Percentiles rank a stretch among this genome's conserved stretches.
phyloP scores from a whole-genome alignment of 2,113 vertebrate species.

The Oncorhynchus keta region DNA sequence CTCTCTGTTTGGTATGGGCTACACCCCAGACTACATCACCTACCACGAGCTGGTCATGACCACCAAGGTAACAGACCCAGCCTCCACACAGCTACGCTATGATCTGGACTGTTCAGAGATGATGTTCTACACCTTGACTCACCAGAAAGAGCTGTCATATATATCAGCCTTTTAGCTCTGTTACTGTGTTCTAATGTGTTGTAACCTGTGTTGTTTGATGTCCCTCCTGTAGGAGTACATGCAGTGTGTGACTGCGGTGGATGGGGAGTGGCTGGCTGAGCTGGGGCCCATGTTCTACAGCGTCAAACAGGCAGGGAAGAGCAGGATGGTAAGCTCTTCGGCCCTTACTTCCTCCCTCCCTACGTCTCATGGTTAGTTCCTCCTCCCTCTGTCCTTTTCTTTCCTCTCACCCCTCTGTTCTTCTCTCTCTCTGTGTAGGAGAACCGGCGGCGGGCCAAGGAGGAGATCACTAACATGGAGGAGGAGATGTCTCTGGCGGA shows the following conservation, averaged over 20 bases:
- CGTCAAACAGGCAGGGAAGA: conserved; percentile 95
- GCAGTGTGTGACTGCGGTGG: conserved; percentile 97
- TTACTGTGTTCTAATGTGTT: neutral
- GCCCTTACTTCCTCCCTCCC: neutral
- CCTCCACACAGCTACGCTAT: neutral
- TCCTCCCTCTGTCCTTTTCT: neutral
- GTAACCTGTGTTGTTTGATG: conserved; percentile 8
- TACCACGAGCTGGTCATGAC: conserved; percentile 99
- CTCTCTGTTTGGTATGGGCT: conserved; percentile 98
- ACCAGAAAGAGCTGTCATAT: too few relatives aligned
- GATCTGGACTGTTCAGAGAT: too few relatives aligned
- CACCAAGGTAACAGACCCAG: conserved; percentile 84
- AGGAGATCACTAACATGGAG: conserved; percentile 95
- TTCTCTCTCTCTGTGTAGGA: conserved; percentile 77
- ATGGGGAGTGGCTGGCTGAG: conserved; percentile 97
- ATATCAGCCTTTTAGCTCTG: too few relatives aligned
- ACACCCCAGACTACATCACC: conserved; percentile 97
- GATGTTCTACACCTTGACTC: too few relatives aligned
- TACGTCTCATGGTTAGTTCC: neutral
- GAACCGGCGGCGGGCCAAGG: conserved; percentile 93
- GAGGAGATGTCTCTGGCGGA: conserved; percentile 95
- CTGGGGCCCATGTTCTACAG: conserved; percentile 99
- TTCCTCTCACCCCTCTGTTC: neutral
- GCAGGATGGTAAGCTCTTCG: conserved; percentile 79
- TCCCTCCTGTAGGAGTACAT: conserved; percentile 86